Evolutionary conservation across 2,797 vertebrate species (phyloP), one percentile per base, ranked within the genome.

Genomic region (Odontamblyopus rebecca): DNA sequence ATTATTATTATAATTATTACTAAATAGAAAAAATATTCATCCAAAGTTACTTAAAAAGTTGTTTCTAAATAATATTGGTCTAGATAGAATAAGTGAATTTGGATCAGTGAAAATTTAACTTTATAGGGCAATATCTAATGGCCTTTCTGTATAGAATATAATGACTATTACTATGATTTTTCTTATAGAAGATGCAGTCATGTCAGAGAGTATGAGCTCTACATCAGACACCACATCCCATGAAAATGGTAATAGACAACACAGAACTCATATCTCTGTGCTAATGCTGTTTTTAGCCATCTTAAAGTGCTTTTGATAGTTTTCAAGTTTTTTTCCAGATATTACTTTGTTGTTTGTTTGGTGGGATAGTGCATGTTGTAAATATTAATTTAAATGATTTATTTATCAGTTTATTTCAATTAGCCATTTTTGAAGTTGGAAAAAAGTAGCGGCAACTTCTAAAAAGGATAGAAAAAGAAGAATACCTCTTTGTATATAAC

Each of bases 161-260:
- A 54, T 54, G 8, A 23, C 1, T 23, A 23, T 23, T 23, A 23
- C 23, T 61, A 59, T 6, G 66, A 78, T 5, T 67, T 79, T 76
- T 79, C 57, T 88, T 90, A 35, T 81, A 94, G 93, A 94, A 67
- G 93, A 94, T 78, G 89, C 91, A 0, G 85, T 94, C 71, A 88
- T 90, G 85, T 94, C 93, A 67, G 93, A 94, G 86, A 93, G 93
- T 67, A 91, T 90, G 13, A 94, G 93, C 88, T 94, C 93, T 53
- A 93, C 93, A 89, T 94, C 93, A 61, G 93, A 94, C 74, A 94
- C 93, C 48, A 93, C 92, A 66, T 94, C 92, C 41, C 93, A 93
- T 71, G 93, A 92, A 70, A 94, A 93, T 4, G 93, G 93, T 93
- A 79, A 91, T 4, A 0, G 2, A 8, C 57, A 60, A 7, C 5